Conservation (phyloP, 2,797 vertebrate genomes). For the Premnoplex brunnescens region DNA sequence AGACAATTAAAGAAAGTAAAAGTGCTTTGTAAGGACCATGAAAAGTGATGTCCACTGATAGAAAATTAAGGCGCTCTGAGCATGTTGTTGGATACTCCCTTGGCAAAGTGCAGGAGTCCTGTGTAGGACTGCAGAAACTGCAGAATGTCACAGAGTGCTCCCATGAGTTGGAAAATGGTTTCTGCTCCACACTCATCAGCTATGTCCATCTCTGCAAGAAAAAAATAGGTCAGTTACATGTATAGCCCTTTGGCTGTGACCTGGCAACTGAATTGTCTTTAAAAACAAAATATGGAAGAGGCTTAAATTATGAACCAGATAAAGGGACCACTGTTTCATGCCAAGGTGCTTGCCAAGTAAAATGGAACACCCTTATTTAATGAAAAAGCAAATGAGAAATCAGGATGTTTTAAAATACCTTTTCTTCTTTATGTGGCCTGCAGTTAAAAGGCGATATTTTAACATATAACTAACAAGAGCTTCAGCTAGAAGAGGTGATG, state of each 20-base stretch:
- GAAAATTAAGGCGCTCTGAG: background rate
- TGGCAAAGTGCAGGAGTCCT: background rate
- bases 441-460: background rate
- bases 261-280: background rate
- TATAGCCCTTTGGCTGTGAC: background rate
- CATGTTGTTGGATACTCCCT: background rate
- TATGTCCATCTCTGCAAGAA: background rate
- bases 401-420: background rate
- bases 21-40: background rate
- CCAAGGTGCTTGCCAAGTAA: background rate
- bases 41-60: background rate
- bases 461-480: background rate
- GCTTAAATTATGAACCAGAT: background rate
- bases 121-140: rapidly evolving
- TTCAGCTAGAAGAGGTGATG: background rate
- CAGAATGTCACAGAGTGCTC: background rate
- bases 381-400: background rate
- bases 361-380: background rate
- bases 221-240: background rate
- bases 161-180: rapidly evolving
- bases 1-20: background rate
- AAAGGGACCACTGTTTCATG: background rate
- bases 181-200: background rate
- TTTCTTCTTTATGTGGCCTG: background rate
- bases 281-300: background rate